Evolutionary conservation across 2,888 invertebrate genomes (phyloP).

Genomic region (Lepetodrilus schrolli): DNA sequence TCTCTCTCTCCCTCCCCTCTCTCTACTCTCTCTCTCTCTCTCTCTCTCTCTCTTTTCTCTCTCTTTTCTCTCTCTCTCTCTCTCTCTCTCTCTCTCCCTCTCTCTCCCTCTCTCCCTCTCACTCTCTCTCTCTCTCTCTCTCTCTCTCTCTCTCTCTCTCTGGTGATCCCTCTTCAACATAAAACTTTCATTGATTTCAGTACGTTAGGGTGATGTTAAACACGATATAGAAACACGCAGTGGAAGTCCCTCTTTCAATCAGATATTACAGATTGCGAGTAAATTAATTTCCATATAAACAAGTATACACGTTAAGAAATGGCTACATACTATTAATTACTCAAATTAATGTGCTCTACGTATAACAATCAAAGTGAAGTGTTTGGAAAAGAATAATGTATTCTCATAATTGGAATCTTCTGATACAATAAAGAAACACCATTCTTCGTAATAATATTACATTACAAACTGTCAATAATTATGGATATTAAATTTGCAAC

Average conservation of each 20-base stretch:
- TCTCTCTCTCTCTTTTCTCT: neutral
- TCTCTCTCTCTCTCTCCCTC: neutral
- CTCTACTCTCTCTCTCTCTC: constrained; percentile 2
- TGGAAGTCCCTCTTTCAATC: neutral
- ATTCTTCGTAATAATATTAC: no score
- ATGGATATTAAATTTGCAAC: no score
- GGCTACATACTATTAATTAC: no score
- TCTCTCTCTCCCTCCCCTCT: constrained; percentile 7
- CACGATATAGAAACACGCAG: no score
- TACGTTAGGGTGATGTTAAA: neutral
- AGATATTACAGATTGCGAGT: neutral
- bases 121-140: constrained; percentile 23
- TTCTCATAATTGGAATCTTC: no score
- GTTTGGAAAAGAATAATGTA: no score
- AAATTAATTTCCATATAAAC: neutral
- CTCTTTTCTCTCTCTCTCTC: neutral
- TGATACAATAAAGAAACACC: no score
- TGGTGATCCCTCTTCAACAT: neutral
- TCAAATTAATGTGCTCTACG: no score
- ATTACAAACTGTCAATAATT: no score
- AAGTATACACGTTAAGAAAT: neutral
- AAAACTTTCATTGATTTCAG: neutral
- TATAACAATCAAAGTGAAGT: no score
- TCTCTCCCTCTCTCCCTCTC: constrained; percentile 21
- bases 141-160: constrained; percentile 12